These are phyloP conservation scores for Campoletis raptor DNA, from an alignment of 2,888 invertebrate species.

Conservation along the genomic window DNA sequence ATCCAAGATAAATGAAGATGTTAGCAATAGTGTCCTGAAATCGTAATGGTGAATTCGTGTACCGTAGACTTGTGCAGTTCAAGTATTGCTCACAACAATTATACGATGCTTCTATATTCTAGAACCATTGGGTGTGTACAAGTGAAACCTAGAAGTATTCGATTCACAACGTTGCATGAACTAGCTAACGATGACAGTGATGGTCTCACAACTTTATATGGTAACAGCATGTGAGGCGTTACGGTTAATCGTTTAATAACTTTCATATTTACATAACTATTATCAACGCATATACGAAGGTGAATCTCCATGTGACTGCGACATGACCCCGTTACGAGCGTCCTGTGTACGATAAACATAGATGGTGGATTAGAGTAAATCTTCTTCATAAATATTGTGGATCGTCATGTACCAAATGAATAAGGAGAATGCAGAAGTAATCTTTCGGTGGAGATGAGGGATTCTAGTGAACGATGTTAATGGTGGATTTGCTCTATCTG, in stretches of 20 bases:
- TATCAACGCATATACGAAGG: background rate
- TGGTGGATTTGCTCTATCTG: constrained; percentile 59
- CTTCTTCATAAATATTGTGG: constrained; percentile 34
- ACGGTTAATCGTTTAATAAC: background rate
- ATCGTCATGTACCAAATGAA: constrained; percentile 24
- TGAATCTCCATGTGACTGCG: background rate
- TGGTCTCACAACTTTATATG: background rate
- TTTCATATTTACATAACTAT: background rate
- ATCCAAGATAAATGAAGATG: background rate
- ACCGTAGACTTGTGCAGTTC: background rate
- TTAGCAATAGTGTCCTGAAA: background rate
- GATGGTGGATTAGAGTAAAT: constrained; percentile 24
- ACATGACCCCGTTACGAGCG: background rate
- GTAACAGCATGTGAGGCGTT: background rate
- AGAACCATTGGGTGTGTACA: background rate
- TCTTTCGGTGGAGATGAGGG: constrained; percentile 31
- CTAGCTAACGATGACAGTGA: background rate
- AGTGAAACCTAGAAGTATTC: background rate
- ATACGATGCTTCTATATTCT: background rate
- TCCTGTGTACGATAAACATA: background rate
- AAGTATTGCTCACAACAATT: background rate
- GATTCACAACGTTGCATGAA: background rate
- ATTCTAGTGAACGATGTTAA: constrained; percentile 28
- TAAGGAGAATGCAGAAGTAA: constrained; percentile 41
- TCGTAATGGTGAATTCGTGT: background rate